Base-by-base conservation (phyloP, 2,113 vertebrate species). In the Accipiter virgatus region DNA sequence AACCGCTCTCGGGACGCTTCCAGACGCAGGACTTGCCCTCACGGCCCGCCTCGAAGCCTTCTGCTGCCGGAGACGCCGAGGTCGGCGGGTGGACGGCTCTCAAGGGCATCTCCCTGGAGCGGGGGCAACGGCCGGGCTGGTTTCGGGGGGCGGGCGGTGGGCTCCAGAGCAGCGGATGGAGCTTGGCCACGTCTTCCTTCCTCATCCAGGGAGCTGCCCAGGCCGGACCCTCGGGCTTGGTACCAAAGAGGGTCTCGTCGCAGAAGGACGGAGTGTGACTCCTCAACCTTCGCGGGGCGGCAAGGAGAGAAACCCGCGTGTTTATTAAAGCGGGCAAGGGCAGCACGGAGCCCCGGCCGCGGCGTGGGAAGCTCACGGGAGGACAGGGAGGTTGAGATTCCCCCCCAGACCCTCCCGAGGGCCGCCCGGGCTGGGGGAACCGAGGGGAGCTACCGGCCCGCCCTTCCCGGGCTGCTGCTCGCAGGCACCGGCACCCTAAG, bases 221-320 rank as follows among this genome's bases (percentile, higher is more conserved):
- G 74, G 67, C 15, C 18, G 89, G 11, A 1, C 85, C 91, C 62
- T 65, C 61, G 0, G 87, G 66, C 56, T 62, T 86, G 63, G 93
- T 58, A 71, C 98, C 98, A 9, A 98, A 98, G 4, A 98, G 95
- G 0, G 98, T 97, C 87, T 98, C 98, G 7, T 98, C 98, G 25
- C 98, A 98, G 86, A 96, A 98, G 52, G 98, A 98, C 0, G 98
- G 98, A 11, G 94, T 83, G 88, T 92, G 97, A 25, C 93, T 74
- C 31, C 97, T 88, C 56, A 97, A 55, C 91, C 98, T 98, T 73
- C 9, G 3, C 4, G 55, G 58, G 81, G 50, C 11, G 14, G 81
- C 47, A 38, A 47, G n/a, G 11, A 25, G n/a, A 81, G 14, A 93
- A 36, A 58, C 31, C 15, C 71, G 2, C 0, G 27, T 1, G 48